phyloP scores from a whole-genome alignment of 2,888 invertebrate species.

The Macropis europaea region DNA sequence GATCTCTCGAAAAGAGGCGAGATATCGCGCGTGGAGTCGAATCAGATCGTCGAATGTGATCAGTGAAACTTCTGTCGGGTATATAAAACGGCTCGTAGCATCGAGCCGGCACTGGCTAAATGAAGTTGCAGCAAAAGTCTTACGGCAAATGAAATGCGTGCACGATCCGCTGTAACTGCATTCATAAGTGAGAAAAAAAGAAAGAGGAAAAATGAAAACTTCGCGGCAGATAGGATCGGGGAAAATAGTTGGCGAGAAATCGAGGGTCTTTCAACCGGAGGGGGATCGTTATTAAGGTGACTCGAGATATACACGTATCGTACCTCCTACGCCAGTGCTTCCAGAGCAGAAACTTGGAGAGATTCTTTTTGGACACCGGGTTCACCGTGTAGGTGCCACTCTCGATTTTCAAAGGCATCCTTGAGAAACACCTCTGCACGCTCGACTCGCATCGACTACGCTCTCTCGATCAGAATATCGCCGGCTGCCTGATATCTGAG shows the following conservation, averaged over 20 bases:
- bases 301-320: constrained; percentile 1
- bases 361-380: constrained; percentile 69
- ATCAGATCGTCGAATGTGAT: not conserved
- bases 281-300: too few species aligned
- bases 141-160: constrained; percentile 4
- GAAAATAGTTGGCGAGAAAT: constrained; percentile 5
- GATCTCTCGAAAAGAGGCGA: not conserved
- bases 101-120: not conserved
- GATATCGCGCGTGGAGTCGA: not conserved
- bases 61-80: constrained; percentile 12
- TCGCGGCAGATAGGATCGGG: constrained; percentile 1
- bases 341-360: constrained; percentile 76
- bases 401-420: constrained; percentile 77
- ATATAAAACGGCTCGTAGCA: constrained; percentile 3
- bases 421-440: constrained; percentile 38
- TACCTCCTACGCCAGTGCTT: constrained; percentile 78
- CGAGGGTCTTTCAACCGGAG: too few species aligned
- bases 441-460: constrained; percentile 17
- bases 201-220: not conserved
- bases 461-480: constrained; percentile 25
- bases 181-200: too few species aligned
- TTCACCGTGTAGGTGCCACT: constrained; percentile 77
- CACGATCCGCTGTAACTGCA: too few species aligned
- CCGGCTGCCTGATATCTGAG: constrained; percentile 28
- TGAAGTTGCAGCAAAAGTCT: not conserved